Percentiles rank a stretch among this genome's conserved stretches.
Evolutionary conservation across 1,140 invertebrate species (phyloP).

Genomic region (Apolygus lucorum): DNA sequence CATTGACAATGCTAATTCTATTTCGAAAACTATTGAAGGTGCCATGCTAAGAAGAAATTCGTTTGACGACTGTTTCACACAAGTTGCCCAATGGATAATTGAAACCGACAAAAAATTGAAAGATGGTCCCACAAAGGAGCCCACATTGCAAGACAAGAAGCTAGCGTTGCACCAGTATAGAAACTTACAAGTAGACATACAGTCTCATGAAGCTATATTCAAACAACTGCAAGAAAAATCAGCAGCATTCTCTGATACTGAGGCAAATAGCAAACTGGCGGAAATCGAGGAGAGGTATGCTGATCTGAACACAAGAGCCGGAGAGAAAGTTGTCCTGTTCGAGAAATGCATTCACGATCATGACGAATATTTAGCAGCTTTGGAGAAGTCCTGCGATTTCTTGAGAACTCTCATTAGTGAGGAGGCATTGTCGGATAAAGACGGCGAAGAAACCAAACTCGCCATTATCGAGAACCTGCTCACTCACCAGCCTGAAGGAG

Average conservation of each 20-base stretch:
- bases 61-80: constrained; percentile 79
- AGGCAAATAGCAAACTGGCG: constrained; percentile 58
- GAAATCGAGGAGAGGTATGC: constrained; percentile 61
- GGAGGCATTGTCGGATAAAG: constrained; percentile 60
- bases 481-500: constrained; percentile 60
- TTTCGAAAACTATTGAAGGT: constrained; percentile 77
- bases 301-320: constrained; percentile 53
- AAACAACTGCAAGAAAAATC: constrained; percentile 68
- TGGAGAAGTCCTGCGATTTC: constrained; percentile 66
- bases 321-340: constrained; percentile 53
- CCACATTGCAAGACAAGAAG: constrained; percentile 77
- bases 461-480: constrained; percentile 64
- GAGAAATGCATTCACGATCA: constrained; percentile 70
- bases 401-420: constrained; percentile 58
- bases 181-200: constrained; percentile 70
- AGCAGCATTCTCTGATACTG: constrained; percentile 60
- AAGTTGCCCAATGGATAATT: constrained; percentile 66
- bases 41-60: constrained; percentile 78
- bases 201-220: constrained; percentile 66
- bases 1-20: constrained; percentile 70
- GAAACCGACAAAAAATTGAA: constrained; percentile 61
- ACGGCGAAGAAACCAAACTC: constrained; percentile 64
- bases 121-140: constrained; percentile 55
- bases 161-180: constrained; percentile 65
- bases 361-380: constrained; percentile 67